Evolutionary conservation across 1,140 invertebrate genomes (phyloP).

Genomic region (Heliconius nattereri): DNA sequence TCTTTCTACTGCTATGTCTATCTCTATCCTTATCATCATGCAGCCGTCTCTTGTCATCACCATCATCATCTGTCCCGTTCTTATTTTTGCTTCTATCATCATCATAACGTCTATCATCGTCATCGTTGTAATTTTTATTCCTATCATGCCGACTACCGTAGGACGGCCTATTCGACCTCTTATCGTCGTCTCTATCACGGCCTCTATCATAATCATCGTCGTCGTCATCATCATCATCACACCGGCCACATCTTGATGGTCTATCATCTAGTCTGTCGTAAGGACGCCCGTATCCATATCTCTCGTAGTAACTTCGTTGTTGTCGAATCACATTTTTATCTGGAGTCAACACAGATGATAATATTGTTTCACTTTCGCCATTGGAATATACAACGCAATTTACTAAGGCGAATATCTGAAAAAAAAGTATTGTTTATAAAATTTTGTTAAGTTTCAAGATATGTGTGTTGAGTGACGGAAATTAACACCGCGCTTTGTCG

Average conservation of each 20-base stretch:
- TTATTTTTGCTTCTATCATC: conserved; percentile 54
- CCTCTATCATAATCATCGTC: conserved; percentile 60
- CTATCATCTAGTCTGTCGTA: conserved; percentile 56
- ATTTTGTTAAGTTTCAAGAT: neutral
- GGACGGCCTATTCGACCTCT: conserved; percentile 56
- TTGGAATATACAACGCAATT: conserved; percentile 37
- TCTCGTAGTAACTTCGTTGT: conserved; percentile 68
- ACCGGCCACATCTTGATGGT: conserved; percentile 63
- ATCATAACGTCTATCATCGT: conserved; percentile 57
- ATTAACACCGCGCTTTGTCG: too few species aligned
- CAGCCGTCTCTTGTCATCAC: conserved; percentile 52
- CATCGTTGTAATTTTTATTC: conserved; percentile 58
- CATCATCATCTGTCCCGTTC: conserved; percentile 61
- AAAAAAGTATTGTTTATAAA: conserved; percentile 1
- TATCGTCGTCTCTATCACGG: conserved; percentile 59
- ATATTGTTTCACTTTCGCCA: conserved; percentile 55
- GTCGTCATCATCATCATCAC: conserved; percentile 52
- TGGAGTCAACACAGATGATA: conserved; percentile 61
- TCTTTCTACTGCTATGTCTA: conserved; percentile 52
- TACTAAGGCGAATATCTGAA: conserved; percentile 41
- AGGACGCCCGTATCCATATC: conserved; percentile 55
- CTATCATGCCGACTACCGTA: conserved; percentile 54
- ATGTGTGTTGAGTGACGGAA: neutral
- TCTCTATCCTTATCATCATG: conserved; percentile 60
- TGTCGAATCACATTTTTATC: conserved; percentile 50